A percentile compares a stretch with the other conserved stretches of the same genome.
Evolutionary conservation across 2,113 vertebrate genomes (phyloP).

Genomic region (Scortum barcoo): DNA sequence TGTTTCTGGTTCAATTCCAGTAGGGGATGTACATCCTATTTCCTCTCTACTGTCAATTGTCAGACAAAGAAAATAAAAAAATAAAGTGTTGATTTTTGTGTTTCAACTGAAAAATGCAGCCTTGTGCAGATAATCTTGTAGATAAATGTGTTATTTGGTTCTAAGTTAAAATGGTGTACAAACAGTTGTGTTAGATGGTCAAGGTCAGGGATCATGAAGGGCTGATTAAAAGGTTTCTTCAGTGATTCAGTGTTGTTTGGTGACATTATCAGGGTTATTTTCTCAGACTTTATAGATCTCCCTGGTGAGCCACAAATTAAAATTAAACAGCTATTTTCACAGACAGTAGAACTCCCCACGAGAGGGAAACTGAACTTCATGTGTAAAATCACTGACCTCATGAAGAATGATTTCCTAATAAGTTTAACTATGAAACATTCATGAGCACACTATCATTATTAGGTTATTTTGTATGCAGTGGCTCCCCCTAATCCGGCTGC

Average conservation of each 20-base stretch:
- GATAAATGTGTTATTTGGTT: not conserved
- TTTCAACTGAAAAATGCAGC: not conserved
- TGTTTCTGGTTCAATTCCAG: not conserved
- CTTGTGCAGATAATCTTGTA: not conserved
- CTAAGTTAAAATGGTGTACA: not conserved
- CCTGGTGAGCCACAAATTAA: constrained; percentile 4
- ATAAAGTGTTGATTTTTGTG: not conserved
- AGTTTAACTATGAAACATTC: constrained; percentile 25
- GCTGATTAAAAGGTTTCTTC: constrained; percentile 20
- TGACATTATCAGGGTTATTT: not conserved
- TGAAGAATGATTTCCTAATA: constrained; percentile 6
- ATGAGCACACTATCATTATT: constrained; percentile 3
- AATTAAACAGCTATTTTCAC: not conserved
- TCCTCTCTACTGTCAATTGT: not conserved
- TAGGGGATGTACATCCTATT: not conserved
- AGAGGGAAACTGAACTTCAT: not conserved
- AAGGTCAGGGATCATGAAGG: not conserved
- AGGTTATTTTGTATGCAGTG: constrained; percentile 30
- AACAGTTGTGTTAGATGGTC: not conserved
- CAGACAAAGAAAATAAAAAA: not conserved
- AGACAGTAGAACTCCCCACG: not conserved
- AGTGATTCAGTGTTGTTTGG: not conserved
- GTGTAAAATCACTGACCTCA: not conserved
- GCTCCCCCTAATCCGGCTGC: constrained; percentile 22
- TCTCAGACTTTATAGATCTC: not conserved